phyloP scores from a whole-genome alignment of 1,140 invertebrate species.

The Drosophila erecta region DNA sequence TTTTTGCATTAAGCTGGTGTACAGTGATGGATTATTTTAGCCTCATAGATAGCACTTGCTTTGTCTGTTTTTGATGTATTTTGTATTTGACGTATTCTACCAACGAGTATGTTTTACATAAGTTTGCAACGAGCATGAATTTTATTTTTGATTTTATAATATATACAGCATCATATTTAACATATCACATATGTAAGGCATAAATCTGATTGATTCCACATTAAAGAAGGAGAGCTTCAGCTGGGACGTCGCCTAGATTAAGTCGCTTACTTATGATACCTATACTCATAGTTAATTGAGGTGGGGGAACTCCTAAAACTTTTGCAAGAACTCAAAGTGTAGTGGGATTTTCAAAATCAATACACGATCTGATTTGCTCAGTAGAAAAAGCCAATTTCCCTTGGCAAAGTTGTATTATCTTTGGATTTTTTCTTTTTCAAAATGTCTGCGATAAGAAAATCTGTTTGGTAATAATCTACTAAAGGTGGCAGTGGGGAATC shows the following conservation, averaged over 20 bases:
- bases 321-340: constrained; percentile 8
- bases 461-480: neutral
- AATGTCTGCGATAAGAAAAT: constrained; percentile 17
- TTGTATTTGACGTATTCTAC: constrained; percentile 20
- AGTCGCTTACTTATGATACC: neutral
- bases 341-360: neutral
- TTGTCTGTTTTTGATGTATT: constrained; percentile 8
- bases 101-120: constrained; percentile 1
- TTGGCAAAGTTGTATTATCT: constrained; percentile 4
- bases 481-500: constrained; percentile 12
- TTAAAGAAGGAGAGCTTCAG: neutral
- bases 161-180: neutral
- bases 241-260: neutral
- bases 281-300: constrained; percentile 1
- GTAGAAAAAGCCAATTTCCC: constrained; percentile 12
- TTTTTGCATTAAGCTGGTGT: constrained; percentile 10
- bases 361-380: constrained; percentile 26
- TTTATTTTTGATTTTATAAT: no score
- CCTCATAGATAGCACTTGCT: neutral
- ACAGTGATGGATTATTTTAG: constrained; percentile 31
- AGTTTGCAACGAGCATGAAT: neutral
- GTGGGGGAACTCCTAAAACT: constrained; percentile 18
- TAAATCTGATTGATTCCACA: constrained; percentile 2
- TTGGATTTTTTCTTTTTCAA: constrained; percentile 17
- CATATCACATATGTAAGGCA: neutral